Evolutionary conservation across 1,140 invertebrate genomes (phyloP).

Genomic region (Pseudomyrmex dendroicus): DNA sequence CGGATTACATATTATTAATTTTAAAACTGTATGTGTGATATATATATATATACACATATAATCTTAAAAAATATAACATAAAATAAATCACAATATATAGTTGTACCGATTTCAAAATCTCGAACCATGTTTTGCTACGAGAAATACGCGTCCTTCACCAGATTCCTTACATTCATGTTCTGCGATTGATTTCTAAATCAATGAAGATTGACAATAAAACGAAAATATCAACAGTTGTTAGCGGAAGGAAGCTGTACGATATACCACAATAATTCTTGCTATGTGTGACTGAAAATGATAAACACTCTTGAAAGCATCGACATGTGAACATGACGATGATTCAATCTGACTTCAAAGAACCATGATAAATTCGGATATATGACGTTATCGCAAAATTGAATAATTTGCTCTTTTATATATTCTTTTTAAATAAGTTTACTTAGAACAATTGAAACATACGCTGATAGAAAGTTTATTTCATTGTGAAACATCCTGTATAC

Average conservation of each 20-base stretch:
- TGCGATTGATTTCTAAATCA: not conserved
- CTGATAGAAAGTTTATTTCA: too few species aligned
- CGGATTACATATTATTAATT: too few species aligned
- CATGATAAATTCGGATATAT: not conserved
- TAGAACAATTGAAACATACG: too few species aligned
- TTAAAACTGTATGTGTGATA: too few species aligned
- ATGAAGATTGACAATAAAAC: not conserved
- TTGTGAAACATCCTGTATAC: too few species aligned
- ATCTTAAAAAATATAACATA: too few species aligned
- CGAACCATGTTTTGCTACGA: not conserved
- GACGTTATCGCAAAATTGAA: constrained; percentile 3
- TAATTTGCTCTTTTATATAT: not conserved
- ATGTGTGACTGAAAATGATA: not conserved
- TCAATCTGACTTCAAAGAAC: not conserved
- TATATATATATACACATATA: too few species aligned
- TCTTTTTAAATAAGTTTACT: too few species aligned
- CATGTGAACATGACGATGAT: not conserved
- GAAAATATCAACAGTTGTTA: constrained; percentile 33
- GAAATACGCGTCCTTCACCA: not conserved
- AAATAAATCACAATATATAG: too few species aligned
- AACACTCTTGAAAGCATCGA: not conserved
- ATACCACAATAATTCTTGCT: constrained; percentile 5
- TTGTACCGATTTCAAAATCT: too few species aligned
- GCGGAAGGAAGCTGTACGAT: constrained; percentile 25
- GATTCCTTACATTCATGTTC: constrained; percentile 4